Evolutionary conservation across 2,797 vertebrate species (phyloP), one percentile per base, ranked within the genome.

Genomic region (Acanthopagrus latus): DNA sequence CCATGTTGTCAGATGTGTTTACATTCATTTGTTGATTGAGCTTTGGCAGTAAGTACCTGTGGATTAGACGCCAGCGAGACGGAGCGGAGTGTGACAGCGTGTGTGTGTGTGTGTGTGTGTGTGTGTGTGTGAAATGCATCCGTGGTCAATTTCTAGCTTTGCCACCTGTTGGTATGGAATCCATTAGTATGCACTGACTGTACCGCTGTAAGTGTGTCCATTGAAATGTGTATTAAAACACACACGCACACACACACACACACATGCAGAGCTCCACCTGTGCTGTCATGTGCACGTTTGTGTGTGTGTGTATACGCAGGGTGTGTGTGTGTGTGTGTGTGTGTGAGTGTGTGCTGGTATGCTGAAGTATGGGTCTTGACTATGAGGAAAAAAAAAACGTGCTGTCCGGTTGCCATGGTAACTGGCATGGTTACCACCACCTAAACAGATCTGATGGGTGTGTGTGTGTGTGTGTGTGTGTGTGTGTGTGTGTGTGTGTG

Each of bases 391-490:
- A 33, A 7, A 38, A 38, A 92, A 92, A 94, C 81, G 74, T 93
- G 88, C 91, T 87, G 86, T 88, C 71, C 75, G 84, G 95, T 96
- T 94, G 74, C 94, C 91, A 95, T 95, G 94, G 94, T 92, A 95
- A 95, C 95, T 91, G 89, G 84, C 92, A 91, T 93, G 92, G 93
- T 91, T 91, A 91, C 84, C 52, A 80, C 67, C 84, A 82, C 81
- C 81, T 82, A 87, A 91, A 88, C 83, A 83, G 82, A 90, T 84
- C 27, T 18, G 70, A 63, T 78, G 59, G n/a, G 65, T 79, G 58
- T 71, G 38, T 10, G 38, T 38, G 38, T 76, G 23, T 60, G 44
- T 57, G 51, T 6, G 7, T 69, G 51, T 41, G 51, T 64, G 50
- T 63, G 41, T 38, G 23, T 33, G 46, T 73, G 75, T 58, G 56